A percentile compares a stretch with the other conserved stretches of the same genome.
Evolutionary conservation across 2,888 invertebrate genomes (phyloP).

Genomic region (Subacronicta megacephala): DNA sequence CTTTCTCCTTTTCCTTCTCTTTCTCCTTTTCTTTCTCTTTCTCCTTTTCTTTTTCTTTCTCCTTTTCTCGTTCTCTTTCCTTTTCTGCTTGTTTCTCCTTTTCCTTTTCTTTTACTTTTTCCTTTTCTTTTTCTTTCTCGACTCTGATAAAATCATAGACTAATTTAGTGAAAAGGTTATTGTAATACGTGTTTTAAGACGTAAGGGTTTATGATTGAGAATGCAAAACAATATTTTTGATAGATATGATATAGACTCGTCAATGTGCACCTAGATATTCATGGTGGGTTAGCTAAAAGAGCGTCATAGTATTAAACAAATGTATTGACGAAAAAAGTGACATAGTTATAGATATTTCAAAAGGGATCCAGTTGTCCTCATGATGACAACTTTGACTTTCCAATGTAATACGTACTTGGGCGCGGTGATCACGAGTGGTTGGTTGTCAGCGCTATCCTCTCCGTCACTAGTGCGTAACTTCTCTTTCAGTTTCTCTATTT

Average conservation of each 20-base stretch:
- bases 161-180: neutral
- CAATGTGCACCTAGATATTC: too few species aligned
- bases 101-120: slow-evolving; percentile 57
- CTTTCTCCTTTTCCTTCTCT: slow-evolving; percentile 69
- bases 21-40: slow-evolving; percentile 62
- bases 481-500: slow-evolving; percentile 75
- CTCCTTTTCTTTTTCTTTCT: slow-evolving; percentile 62
- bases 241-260: too few species aligned
- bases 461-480: slow-evolving; percentile 80
- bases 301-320: too few species aligned
- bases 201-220: too few species aligned
- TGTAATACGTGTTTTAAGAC: too few species aligned
- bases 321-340: too few species aligned
- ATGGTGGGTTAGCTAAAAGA: too few species aligned
- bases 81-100: slow-evolving; percentile 54
- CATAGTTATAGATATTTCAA: too few species aligned
- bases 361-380: too few species aligned
- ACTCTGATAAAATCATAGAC: slow-evolving; percentile 37
- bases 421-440: slow-evolving; percentile 77
- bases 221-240: too few species aligned
- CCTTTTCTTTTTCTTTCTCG: slow-evolving; percentile 63
- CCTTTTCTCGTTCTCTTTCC: slow-evolving; percentile 60
- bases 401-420: slow-evolving; percentile 75
- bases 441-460: slow-evolving; percentile 87
- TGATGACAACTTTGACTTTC: too few species aligned